A percentile compares a stretch with the other conserved stretches of the same genome.
These are phyloP conservation scores for Eretmocerus hayati DNA, from an alignment of 2,888 invertebrate species.

Conservation along the genomic window DNA sequence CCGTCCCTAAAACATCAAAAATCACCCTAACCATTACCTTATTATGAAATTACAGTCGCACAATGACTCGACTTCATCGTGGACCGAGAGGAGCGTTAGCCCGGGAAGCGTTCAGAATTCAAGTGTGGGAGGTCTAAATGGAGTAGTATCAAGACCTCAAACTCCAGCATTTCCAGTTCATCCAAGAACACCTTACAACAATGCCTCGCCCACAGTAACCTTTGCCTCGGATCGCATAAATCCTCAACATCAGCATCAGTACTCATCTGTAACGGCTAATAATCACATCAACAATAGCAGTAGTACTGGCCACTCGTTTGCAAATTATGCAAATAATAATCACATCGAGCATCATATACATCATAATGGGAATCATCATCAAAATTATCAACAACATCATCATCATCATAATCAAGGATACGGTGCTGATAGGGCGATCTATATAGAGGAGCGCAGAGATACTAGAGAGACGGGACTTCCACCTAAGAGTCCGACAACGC, in stretches of 20 bases:
- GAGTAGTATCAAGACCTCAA: slow-evolving; percentile 64
- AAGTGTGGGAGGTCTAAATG: slow-evolving; percentile 30
- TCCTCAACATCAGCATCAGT: slow-evolving; percentile 10
- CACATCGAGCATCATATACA: slow-evolving; percentile 26
- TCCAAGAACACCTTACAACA: slow-evolving; percentile 81
- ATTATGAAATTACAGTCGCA: slow-evolving; percentile 33
- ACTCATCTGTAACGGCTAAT: too few relatives aligned
- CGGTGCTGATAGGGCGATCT: slow-evolving; percentile 37
- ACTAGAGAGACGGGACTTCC: slow-evolving; percentile 55
- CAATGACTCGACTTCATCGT: slow-evolving; percentile 60
- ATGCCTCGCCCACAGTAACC: slow-evolving; percentile 59
- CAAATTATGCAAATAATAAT: slow-evolving; percentile 31
- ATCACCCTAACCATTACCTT: too few relatives aligned
- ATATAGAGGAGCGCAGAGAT: slow-evolving; percentile 42
- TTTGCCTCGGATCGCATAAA: slow-evolving; percentile 39
- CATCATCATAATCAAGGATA: slow-evolving; percentile 29
- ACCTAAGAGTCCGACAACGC: slow-evolving; percentile 73
- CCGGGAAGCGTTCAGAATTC: slow-evolving; percentile 46
- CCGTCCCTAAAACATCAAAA: too few relatives aligned
- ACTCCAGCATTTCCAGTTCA: slow-evolving; percentile 92
- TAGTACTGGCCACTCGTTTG: slow-evolving; percentile 32
- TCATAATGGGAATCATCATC: slow-evolving; percentile 24
- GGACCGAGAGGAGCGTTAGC: slow-evolving; percentile 52
- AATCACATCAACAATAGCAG: slow-evolving; percentile 25
- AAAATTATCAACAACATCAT: slow-evolving; percentile 25